Base-by-base conservation (phyloP, 2,888 invertebrate genomes). In the Alentia gelatinosa region DNA sequence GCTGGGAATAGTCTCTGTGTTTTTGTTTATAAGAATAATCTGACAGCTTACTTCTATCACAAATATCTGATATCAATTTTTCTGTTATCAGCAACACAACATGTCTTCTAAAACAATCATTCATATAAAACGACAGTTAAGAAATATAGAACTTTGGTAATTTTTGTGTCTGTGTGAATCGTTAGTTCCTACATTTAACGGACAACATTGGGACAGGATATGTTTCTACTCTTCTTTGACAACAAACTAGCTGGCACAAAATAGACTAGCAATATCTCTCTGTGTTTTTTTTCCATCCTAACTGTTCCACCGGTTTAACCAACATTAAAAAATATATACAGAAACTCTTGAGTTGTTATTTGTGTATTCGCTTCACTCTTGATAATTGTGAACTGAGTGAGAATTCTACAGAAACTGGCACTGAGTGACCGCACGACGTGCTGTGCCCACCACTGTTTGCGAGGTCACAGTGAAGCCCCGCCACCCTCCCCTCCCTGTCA, bases 1-100 rank as follows among this genome's bases (percentile, higher is more conserved):
- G 5, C 9, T 12, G 23, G 39, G 84, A 84, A 84, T 40, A 26
- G 40, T 40, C 3, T 23, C 5, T 39, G 5, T 42, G 4, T 42
- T 26, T 84, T 26, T n/a, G 40, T 42, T 7, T 84, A 84, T 30
- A 84, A 84, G 84, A 84, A 84, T 84, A 84, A 84, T 84, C 84
- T 84, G 84, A 84, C 84, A 84, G 42, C 84, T 84, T 84, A 47
- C 23, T 42, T 42, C 84, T 84, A 84, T 84, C 84, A 84, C 84
- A 84, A 84, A 84, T 84, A 84, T 47, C 40, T 84, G 40, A 75
- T 75, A 75, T 33, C 35, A 75, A 35, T 9, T 5, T 39, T 84
- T n/a, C 9, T 40, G 42, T 5, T 47, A 9, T 39, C 40, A 40
- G 84, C 84, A 84, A 84, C 84, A 47, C 84, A 84, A 47, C 40